These are phyloP conservation scores for Arvicanthis niloticus DNA, from an alignment of 2,113 vertebrate species.

Conservation along the genomic window DNA sequence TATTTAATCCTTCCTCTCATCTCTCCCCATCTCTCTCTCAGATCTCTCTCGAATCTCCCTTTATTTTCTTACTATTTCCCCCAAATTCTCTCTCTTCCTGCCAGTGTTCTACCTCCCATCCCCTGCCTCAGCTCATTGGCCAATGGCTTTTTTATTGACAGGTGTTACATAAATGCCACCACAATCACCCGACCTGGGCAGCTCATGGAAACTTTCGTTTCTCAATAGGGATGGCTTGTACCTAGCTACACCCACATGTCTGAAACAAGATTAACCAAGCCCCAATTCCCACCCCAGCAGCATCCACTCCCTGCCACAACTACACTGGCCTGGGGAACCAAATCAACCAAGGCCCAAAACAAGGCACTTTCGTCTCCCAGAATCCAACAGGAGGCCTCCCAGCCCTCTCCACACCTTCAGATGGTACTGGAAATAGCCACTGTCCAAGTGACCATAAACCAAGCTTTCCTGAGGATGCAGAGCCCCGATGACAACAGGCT, in stretches of 20 bases:
- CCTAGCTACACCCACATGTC: neutral
- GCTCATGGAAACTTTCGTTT: neutral
- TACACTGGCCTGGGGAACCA: neutral
- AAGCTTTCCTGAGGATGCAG: conserved; percentile 43
- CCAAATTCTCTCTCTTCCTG: too few species aligned
- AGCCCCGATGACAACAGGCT: conserved; percentile 38
- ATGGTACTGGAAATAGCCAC: neutral
- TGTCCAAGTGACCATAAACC: neutral
- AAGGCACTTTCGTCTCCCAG: neutral
- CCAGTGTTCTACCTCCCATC: too few species aligned
- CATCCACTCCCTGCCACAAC: neutral
- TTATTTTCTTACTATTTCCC: too few species aligned
- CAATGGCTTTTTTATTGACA: too few species aligned
- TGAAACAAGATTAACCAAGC: too few species aligned
- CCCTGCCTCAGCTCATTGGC: too few species aligned
- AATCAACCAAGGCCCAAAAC: too few species aligned
- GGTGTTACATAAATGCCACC: too few species aligned
- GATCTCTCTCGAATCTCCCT: too few species aligned
- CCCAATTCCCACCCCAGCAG: accelerated
- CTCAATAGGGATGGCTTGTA: neutral
- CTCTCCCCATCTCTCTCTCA: too few species aligned
- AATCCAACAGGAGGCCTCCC: neutral
- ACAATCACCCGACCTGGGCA: neutral
- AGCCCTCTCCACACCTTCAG: neutral
- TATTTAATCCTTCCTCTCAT: too few species aligned